These are phyloP conservation scores for Acleris literana DNA, from an alignment of 2,888 invertebrate species.

Conservation along the genomic window DNA sequence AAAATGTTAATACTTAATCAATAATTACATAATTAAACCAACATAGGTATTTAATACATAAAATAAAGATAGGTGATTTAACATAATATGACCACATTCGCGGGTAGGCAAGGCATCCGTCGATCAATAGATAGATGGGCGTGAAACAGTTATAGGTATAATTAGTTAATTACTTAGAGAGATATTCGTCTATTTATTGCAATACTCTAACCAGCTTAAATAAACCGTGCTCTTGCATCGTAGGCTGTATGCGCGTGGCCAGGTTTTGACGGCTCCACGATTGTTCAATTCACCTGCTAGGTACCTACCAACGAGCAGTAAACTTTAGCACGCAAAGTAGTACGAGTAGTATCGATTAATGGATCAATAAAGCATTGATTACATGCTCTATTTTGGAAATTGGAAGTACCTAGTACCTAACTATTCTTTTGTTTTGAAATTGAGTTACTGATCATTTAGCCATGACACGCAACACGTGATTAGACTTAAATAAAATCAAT, in stretches of 20 bases:
- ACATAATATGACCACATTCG: no score
- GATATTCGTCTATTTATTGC: not conserved
- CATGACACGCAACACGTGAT: not conserved
- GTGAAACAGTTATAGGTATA: no score
- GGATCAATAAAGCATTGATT: slow-evolving; percentile 15
- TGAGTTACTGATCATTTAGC: slow-evolving; percentile 1
- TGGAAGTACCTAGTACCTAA: not conserved
- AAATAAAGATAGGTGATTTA: no score
- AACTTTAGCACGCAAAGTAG: slow-evolving; percentile 20
- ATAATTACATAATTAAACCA: no score
- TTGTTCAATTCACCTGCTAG: not conserved
- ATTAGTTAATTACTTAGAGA: no score
- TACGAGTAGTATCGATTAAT: slow-evolving; percentile 19
- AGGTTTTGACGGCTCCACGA: slow-evolving; percentile 13
- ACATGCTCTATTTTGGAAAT: slow-evolving; percentile 19
- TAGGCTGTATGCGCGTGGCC: slow-evolving; percentile 1
- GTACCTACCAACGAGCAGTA: not conserved
- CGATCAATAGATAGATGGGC: no score
- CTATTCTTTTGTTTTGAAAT: not conserved
- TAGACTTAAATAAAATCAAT: no score
- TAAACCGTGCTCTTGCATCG: not conserved
- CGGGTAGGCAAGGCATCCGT: no score
- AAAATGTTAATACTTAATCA: no score
- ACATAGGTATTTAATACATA: no score
- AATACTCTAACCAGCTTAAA: not conserved